phyloP scores from a whole-genome alignment of 2,888 invertebrate genomes.

The Tetropium fuscum region DNA sequence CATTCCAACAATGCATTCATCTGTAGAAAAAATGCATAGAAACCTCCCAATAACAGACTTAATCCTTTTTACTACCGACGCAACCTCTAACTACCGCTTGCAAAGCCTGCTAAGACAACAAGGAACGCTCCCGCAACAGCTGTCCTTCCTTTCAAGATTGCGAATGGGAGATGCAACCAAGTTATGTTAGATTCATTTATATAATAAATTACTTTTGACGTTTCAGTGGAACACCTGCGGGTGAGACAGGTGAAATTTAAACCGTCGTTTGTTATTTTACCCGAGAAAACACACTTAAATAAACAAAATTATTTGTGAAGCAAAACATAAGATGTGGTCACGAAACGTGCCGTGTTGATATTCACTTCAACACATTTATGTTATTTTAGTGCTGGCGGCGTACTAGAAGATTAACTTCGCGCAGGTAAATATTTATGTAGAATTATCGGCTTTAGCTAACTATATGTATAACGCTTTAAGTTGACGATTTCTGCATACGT shows the following conservation, averaged over 20 bases:
- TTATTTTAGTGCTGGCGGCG: constrained; percentile 41
- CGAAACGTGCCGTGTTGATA: constrained; percentile 48
- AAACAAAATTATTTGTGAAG: constrained; percentile 45
- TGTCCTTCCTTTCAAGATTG: constrained; percentile 32
- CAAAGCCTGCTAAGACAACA: constrained; percentile 12
- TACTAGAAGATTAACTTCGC: constrained; percentile 40
- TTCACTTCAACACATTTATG: constrained; percentile 44
- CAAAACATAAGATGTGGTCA: constrained; percentile 49
- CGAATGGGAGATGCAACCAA: constrained; percentile 40
- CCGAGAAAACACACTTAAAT: constrained; percentile 21
- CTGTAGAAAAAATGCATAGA: constrained; percentile 2
- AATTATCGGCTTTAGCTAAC: constrained; percentile 36
- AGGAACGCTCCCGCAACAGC: constrained; percentile 12
- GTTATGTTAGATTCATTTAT: constrained; percentile 38
- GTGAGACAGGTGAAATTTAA: constrained; percentile 42
- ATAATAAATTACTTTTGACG: constrained; percentile 43
- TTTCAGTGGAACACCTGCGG: constrained; percentile 42
- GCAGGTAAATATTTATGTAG: constrained; percentile 41
- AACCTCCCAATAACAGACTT: constrained; percentile 3
- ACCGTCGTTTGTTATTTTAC: constrained; percentile 25
- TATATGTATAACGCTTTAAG: constrained; percentile 27
- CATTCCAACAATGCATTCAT: constrained; percentile 11
- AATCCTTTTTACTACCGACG: constrained; percentile 14
- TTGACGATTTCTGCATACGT: constrained; percentile 16
- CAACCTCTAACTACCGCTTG: constrained; percentile 17